Evolutionary conservation across 2,797 vertebrate species (phyloP), one percentile per base, ranked within the genome.

Genomic region (Scleropages formosus): DNA sequence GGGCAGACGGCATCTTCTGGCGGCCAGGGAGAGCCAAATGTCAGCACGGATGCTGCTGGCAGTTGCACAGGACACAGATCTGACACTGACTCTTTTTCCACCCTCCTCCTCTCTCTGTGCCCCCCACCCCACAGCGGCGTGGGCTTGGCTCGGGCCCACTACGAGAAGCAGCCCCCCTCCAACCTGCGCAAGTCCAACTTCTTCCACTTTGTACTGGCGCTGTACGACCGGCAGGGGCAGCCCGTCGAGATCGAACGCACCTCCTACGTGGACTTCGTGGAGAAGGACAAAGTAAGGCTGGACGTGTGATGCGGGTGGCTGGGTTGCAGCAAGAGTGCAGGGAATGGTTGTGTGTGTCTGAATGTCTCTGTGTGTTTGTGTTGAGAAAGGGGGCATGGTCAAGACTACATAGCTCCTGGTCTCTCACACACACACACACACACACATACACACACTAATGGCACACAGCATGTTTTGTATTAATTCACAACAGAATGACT

Each of bases 181-280:
- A 98, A 98, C 90, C 93, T 96, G 85, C 90, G 95, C 79, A 97
- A 97, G 85, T 97, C 95, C 91, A 97, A 97, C 91, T 97, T 97
- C 92, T 97, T 97, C 90, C 95, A 97, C 90, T 97, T 96, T 0
- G 96, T 97, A 7, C 84, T 97, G 90, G 96, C 96, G 74, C 92
- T 98, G 88, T 98, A 97, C 53, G 96, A 96, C 90, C 92, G 96
- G 0, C 96, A 98, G 87, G 96, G 96, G 7, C 96, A 98, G 87
- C 96, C 96, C 0, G 96, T 98, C 73, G 96, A 98, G 91, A 96
- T 98, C 62, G 96, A 98, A 92, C 93, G 96, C 86, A 96, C 96
- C 0, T 95, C 96, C 85, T 98, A 95, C 84, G 84, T 98, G 9
- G 95, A 96, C 91, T 98, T 98, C 62, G 96, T 98, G 89, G 96